These are phyloP conservation scores for Centrocercus urophasianus DNA, from an alignment of 2,113 vertebrate species.

Conservation along the genomic window DNA sequence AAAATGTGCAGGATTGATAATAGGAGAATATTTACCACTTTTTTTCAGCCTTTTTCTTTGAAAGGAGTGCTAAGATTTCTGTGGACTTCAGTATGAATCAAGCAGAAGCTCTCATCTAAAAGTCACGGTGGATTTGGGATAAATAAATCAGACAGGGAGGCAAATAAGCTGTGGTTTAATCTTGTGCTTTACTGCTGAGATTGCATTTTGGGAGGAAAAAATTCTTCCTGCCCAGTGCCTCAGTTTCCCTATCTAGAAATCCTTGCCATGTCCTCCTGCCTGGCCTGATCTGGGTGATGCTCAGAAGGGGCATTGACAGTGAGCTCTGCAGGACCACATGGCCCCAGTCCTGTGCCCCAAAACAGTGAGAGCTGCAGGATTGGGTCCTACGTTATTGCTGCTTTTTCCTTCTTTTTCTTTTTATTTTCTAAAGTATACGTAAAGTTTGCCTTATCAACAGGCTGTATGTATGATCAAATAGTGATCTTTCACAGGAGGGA, in stretches of 20 bases:
- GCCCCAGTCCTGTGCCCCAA: not conserved
- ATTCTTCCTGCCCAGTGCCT: not conserved
- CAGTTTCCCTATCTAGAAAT: not conserved
- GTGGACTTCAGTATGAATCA: accelerated
- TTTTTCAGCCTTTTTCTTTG: not conserved
- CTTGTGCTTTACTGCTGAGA: not conserved
- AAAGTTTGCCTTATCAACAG: not conserved
- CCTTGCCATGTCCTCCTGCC: not conserved
- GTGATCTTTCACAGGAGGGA: not conserved
- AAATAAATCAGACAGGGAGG: not conserved
- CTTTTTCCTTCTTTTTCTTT: not conserved
- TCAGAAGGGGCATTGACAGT: accelerated
- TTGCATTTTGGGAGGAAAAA: not conserved
- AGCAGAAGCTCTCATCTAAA: not conserved
- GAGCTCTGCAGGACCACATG: not conserved
- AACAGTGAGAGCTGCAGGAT: not conserved
- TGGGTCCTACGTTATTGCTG: not conserved
- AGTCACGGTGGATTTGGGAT: not conserved
- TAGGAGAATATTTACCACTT: not conserved
- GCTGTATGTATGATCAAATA: accelerated
- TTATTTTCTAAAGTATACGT: not conserved
- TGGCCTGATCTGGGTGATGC: accelerated
- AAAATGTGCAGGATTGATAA: not conserved
- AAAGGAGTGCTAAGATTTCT: not conserved
- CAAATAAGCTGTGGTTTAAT: not conserved